These are phyloP conservation scores for Siniperca scherzeri DNA, from an alignment of 2,797 vertebrate species.

Conservation along the genomic window DNA sequence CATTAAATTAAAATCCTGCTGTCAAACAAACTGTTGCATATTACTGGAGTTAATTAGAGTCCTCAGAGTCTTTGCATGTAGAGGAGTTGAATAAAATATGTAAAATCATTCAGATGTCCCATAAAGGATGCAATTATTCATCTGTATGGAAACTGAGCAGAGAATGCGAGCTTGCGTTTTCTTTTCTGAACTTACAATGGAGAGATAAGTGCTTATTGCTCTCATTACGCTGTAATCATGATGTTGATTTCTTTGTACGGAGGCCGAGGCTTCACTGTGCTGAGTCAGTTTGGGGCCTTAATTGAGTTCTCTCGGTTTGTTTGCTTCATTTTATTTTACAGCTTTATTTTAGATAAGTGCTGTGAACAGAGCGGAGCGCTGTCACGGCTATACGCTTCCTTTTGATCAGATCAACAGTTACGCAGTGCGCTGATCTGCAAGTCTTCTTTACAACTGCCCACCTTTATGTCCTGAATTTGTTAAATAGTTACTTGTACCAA, in stretches of 20 bases:
- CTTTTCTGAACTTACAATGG: neutral
- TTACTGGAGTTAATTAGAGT: neutral
- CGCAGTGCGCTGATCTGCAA: slow-evolving; percentile 2
- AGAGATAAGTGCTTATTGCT: slow-evolving; percentile 17
- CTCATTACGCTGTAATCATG: slow-evolving; percentile 19
- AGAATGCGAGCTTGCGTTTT: slow-evolving; percentile 1
- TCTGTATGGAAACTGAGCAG: slow-evolving; percentile 4
- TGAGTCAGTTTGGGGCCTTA: slow-evolving; percentile 26
- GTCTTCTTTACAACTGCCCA: neutral
- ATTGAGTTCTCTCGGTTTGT: slow-evolving; percentile 42
- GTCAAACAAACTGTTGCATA: neutral
- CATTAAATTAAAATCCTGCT: neutral
- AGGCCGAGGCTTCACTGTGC: slow-evolving; percentile 15
- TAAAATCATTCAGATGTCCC: slow-evolving; percentile 1
- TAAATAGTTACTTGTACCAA: neutral
- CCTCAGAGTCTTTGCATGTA: neutral
- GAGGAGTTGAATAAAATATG: slow-evolving; percentile 17
- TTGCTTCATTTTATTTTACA: slow-evolving; percentile 40
- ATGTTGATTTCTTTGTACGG: neutral
- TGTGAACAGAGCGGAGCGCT: neutral
- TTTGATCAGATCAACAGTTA: slow-evolving; percentile 37
- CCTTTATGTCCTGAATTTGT: neutral
- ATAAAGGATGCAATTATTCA: slow-evolving; percentile 23
- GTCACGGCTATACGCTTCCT: slow-evolving; percentile 8
- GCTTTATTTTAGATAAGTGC: slow-evolving; percentile 35